phyloP scores from a whole-genome alignment of 2,113 vertebrate genomes.

The Entosphenus tridentatus region DNA sequence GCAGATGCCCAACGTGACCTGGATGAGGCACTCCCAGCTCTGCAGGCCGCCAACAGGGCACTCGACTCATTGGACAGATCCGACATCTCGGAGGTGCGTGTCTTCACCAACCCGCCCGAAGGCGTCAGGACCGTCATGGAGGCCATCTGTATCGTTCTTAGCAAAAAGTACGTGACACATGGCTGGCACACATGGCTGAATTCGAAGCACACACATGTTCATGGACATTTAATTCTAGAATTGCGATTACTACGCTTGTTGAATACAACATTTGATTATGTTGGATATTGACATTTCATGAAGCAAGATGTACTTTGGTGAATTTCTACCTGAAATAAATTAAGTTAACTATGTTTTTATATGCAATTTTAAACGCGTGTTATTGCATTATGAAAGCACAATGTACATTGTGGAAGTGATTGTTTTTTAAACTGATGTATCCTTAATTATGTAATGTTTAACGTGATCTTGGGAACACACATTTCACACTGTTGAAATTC shows the following conservation, averaged over 20 bases:
- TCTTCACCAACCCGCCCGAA: slow-evolving; percentile 48
- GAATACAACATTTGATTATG: too few species aligned
- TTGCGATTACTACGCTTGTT: too few species aligned
- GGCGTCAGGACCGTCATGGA: slow-evolving; percentile 55
- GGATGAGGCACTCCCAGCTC: slow-evolving; percentile 38
- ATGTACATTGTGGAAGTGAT: slow-evolving; percentile 5
- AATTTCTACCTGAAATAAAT: not conserved
- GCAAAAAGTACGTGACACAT: slow-evolving; percentile 30
- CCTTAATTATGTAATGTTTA: not conserved
- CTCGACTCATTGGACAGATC: slow-evolving; percentile 48
- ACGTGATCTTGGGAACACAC: not conserved
- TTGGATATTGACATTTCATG: too few species aligned
- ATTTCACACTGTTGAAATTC: slow-evolving; percentile 1
- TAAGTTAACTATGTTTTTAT: slow-evolving; percentile 1
- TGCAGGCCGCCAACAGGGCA: slow-evolving; percentile 36
- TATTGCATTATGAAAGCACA: too few species aligned
- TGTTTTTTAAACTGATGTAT: not conserved
- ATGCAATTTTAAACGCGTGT: too few species aligned
- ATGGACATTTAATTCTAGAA: too few species aligned
- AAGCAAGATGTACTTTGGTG: not conserved
- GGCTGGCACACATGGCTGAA: not conserved
- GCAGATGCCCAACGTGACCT: slow-evolving; percentile 44
- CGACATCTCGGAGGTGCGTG: slow-evolving; percentile 52
- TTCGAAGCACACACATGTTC: too few species aligned
- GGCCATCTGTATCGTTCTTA: slow-evolving; percentile 40